Evolutionary conservation across 2,888 invertebrate species (phyloP), one percentile per base, ranked within the genome.

Genomic region (Listrodromus nycthemerus): DNA sequence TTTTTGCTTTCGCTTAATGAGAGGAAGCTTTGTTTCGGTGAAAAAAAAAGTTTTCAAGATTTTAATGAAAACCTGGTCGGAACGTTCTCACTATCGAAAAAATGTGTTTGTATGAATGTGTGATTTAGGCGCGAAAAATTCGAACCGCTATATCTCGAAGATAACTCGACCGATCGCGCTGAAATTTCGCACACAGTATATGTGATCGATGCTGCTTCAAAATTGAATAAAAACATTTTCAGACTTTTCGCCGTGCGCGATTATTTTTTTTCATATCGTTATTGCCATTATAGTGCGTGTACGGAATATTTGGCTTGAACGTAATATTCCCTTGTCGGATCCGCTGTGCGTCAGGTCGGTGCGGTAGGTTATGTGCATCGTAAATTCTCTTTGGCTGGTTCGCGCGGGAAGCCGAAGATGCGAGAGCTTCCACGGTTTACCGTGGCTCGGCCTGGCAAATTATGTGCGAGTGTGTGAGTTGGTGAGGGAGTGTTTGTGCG

Each of bases 321-420:
- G 21, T 61, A 61, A 55, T 24, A 55, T 71, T 71, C 37, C 37
- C 48, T 66, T 37, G 13, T 69, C 45, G 16, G 13, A 63, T 21
- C 41, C 30, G 55, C 55, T 66, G 71, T 79, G 16, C 65, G 41
- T 63, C 30, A 37, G 65, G 2, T 79, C 52, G 24, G 13, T 19
- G 13, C 45, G n/a, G 41, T 55, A 21, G 55, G 55, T 21, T 55
- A 55, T 10, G 55, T 13, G 21, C 66, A 79, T 66, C 55, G 63
- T 73, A 73, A 66, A 79, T 73, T 79, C 55, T 19, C 55, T 71
- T 79, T 79, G 41, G 55, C 21, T 73, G 21, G 45, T 45, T 19
- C 71, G 58, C 55, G 71, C 41, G 66, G 13, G 55, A 55, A 16
- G 55, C 71, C 65, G 63, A 73, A 66, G 71, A 66, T 65, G 65